Conservation (phyloP, 2,888 invertebrate genomes). For the Galerucella nymphaeae region DNA sequence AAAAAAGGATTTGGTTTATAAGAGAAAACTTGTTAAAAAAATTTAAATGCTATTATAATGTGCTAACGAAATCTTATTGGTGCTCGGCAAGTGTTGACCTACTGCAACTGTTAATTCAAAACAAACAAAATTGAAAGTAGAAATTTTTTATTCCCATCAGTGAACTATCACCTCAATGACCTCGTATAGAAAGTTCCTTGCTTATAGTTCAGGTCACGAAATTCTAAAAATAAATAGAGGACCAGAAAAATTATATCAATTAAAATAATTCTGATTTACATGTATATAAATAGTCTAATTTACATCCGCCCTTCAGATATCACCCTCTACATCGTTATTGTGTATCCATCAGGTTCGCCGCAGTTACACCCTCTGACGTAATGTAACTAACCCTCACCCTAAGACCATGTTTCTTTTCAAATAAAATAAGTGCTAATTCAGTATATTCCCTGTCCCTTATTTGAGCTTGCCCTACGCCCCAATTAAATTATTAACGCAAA, state of each 20-base stretch:
- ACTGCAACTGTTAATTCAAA: neutral
- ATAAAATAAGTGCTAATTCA: conserved; percentile 56
- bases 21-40: neutral
- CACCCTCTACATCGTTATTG: conserved; percentile 10
- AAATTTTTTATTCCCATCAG: neutral
- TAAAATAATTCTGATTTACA: too few relatives aligned
- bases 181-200: neutral
- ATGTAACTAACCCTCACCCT: conserved; percentile 55
- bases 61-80: neutral
- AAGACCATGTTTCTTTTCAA: conserved; percentile 52
- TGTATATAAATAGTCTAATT: neutral
- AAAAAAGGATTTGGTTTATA: neutral
- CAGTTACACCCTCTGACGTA: conserved; percentile 43
- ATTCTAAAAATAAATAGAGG: neutral
- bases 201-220: neutral
- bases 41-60: neutral
- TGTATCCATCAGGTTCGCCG: conserved; percentile 34
- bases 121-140: conserved; percentile 4
- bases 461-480: conserved; percentile 43
- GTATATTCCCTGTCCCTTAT: conserved; percentile 49
- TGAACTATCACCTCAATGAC: conserved; percentile 1
- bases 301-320: neutral
- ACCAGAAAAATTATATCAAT: too few relatives aligned
- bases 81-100: neutral
- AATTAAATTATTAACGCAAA: conserved; percentile 54